These are phyloP conservation scores for Prunella strophiata DNA, from an alignment of 2,797 vertebrate species.

Conservation along the genomic window DNA sequence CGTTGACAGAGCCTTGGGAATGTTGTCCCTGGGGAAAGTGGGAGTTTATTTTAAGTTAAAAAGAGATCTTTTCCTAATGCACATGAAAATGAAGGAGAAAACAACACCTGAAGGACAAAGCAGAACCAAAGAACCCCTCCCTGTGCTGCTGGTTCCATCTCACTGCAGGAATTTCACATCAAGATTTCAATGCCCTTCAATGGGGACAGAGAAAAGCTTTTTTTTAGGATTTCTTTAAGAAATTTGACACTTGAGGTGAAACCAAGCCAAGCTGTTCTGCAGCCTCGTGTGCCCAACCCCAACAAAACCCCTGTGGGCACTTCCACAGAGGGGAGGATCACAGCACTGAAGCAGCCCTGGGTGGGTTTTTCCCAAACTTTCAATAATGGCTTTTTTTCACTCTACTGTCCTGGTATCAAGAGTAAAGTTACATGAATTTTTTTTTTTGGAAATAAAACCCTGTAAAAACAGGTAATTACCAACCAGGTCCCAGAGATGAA, in stretches of 20 bases:
- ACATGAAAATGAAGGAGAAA: not conserved
- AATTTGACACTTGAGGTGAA: not conserved
- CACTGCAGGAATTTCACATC: not conserved
- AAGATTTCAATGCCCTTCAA: not conserved
- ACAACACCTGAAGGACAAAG: not conserved
- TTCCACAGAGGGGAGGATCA: not conserved
- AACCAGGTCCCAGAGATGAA: not conserved
- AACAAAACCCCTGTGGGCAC: not conserved
- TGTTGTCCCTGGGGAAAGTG: not conserved
- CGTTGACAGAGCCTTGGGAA: not conserved
- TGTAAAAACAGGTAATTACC: not conserved
- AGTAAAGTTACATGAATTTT: not conserved
- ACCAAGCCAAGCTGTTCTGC: not conserved
- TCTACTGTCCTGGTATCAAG: not conserved
- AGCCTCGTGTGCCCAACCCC: not conserved
- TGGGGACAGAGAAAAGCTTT: not conserved
- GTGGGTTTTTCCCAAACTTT: not conserved
- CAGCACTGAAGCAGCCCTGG: not conserved
- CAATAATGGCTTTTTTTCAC: not conserved
- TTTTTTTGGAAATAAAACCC: not conserved
- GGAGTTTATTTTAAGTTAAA: not conserved
- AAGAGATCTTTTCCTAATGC: not conserved
- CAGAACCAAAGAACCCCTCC: not conserved
- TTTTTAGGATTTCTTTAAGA: not conserved
- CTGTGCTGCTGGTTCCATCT: not conserved